Base-by-base conservation (phyloP, 37 sponge, comb jelly and placozoan species). In the Petrosia ficiformis region DNA sequence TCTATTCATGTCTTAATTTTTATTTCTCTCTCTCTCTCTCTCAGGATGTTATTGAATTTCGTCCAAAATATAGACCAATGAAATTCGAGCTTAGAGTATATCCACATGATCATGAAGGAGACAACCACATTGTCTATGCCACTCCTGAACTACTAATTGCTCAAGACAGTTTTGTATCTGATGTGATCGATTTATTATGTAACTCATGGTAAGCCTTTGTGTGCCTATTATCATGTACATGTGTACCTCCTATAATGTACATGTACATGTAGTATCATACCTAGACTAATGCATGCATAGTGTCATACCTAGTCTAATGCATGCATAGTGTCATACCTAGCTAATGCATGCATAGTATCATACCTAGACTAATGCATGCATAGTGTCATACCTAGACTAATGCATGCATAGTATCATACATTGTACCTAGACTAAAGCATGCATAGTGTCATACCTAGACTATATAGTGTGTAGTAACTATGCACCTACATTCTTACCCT, bases 31-130 rank as follows among this genome's bases (percentile, higher is more conserved):
- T n/a, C n/a, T 14, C 54, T 48, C 8, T 58, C 11, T 42, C 28
- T 32, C 42, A 94, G 95, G 91, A 94, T 84, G 79, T 82, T 4
- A 29, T 94, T 19, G 95, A 94, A 68, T 94, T 90, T 36, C 80
- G 84, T 57, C 81, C 89, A n/a, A 90, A 87, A 70, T 94, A 90
- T 67, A 77, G 91, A n/a, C 80, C 84, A 42, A 86, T 94, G 83
- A 35, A 58, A 14, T 94, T 90, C 80, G 88, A 94, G 57, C 83
- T 94, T 2, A 77, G 83, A 54, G 82, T 80, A 54, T 77, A 54
- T 67, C 74, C 85, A 24, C 77, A 79, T 25, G 72, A 83, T 42
- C 72, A 79, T 70, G 41, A 70, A 31, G 67, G 68, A 5, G 69
- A 65, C 68, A 56, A 16, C 36, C 74, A 81, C 29, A 52, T 29